Evolutionary conservation across 2,797 vertebrate species (phyloP), one percentile per base, ranked within the genome.

Genomic region (Melanotaenia pygmaea): DNA sequence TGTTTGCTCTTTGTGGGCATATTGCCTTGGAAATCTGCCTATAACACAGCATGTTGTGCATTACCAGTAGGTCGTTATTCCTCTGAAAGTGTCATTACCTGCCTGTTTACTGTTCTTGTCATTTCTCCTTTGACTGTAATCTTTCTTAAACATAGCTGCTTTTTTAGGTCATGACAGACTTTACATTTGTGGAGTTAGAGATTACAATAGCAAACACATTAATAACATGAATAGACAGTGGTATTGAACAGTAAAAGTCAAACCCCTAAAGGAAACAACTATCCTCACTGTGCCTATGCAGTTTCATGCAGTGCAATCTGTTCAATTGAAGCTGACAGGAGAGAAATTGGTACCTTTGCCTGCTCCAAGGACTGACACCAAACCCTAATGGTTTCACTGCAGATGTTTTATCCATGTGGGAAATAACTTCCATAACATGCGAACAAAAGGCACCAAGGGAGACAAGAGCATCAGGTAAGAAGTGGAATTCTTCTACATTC

Each of bases 261-360:
- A 43, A 24, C 47, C 32, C 20, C n/a, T 8, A 12, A 59, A 68
- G 60, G 43, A 63, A 69, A 56, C 56, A 32, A 20, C 34, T 58
- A 22, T 57, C 35, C 28, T 45, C 60, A 45, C 38, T 18, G 28
- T 64, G 64, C 54, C 38, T 20, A 59, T 74, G 74, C 34, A 38
- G 59, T 13, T 43, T 28, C 40, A 47, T 38, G 71, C 69, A 30
- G 57, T 20, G 71, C 65, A 53, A 67, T 67, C 38, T 61, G 59
- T 72, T 79, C 72, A 69, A 78, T 62, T 76, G 79, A 80, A 80
- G 72, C 71, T 50, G 80, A 83, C 77, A 76, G 83, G 14, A 22
- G 71, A 85, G 75, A 78, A 84, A 84, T 71, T 83, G 82, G 76
- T 70, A n/a, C 63, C 32, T 64, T 7, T 38, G 54, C 59, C 57